These are phyloP conservation scores for Drosophila multiciliata DNA, from an alignment of 2,888 invertebrate species.

Conservation along the genomic window DNA sequence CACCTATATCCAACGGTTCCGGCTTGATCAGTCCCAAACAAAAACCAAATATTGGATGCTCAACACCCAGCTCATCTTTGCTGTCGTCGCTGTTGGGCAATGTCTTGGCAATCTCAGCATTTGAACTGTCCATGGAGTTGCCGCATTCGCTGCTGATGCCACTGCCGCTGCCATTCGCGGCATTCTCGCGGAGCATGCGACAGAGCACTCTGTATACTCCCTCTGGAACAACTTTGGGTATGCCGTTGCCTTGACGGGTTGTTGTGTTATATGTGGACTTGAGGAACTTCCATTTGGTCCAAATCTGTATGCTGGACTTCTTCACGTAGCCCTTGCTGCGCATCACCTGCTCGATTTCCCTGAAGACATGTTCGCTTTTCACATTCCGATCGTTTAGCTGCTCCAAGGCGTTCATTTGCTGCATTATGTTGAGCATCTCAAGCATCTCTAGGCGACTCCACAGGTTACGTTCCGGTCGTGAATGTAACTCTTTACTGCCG, in stretches of 20 bases:
- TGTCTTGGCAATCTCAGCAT: constrained; percentile 30
- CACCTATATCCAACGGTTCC: constrained; percentile 83
- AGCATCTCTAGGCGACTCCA: constrained; percentile 84
- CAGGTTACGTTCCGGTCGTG: constrained; percentile 83
- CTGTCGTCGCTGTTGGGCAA: constrained; percentile 12
- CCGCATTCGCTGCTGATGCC: constrained; percentile 66
- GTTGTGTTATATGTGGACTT: constrained; percentile 85
- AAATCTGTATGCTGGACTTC: constrained; percentile 83
- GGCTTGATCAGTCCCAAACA: constrained; percentile 82
- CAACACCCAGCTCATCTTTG: constrained; percentile 64
- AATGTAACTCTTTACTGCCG: constrained; percentile 33
- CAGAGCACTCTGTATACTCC: constrained; percentile 79
- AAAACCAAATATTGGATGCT: constrained; percentile 84
- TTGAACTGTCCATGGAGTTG: constrained; percentile 72
- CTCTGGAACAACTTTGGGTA: constrained; percentile 82
- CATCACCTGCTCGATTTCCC: constrained; percentile 82
- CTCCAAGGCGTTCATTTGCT: constrained; percentile 79
- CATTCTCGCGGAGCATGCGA: constrained; percentile 68
- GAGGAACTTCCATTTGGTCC: constrained; percentile 85
- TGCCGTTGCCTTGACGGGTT: constrained; percentile 80
- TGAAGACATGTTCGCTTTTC: constrained; percentile 83
- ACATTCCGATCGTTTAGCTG: constrained; percentile 82
- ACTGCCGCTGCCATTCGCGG: constrained; percentile 31
- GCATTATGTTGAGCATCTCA: constrained; percentile 83
- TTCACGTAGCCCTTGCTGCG: constrained; percentile 81